Conservation (phyloP, 2,888 invertebrate genomes). For the Drosophila colorata region DNA sequence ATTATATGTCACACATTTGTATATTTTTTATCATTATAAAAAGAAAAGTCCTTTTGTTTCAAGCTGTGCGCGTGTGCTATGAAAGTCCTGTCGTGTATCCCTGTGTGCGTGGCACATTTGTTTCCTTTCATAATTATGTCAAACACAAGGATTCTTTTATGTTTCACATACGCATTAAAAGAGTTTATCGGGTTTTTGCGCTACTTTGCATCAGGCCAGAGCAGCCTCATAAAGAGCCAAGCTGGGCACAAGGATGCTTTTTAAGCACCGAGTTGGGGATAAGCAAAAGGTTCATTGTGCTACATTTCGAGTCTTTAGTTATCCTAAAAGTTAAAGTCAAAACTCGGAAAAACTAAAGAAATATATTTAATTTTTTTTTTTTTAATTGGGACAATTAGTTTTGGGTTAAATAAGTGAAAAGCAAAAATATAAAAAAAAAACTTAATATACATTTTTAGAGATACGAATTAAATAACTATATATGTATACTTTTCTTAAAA, state of each 20-base stretch:
- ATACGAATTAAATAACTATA: no score
- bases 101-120: slow-evolving; percentile 68
- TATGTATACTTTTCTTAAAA: no score
- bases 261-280: slow-evolving; percentile 11
- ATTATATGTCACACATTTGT: slow-evolving; percentile 68
- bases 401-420: no score
- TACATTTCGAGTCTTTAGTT: slow-evolving; percentile 17
- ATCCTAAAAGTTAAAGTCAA: not conserved
- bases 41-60: slow-evolving; percentile 76
- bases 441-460: no score
- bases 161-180: slow-evolving; percentile 48
- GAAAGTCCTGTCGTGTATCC: slow-evolving; percentile 51
- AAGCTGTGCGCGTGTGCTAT: slow-evolving; percentile 56
- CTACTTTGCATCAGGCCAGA: slow-evolving; percentile 33
- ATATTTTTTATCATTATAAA: slow-evolving; percentile 68
- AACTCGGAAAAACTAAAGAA: not conserved
- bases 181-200: slow-evolving; percentile 61
- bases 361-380: no score
- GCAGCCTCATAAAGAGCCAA: slow-evolving; percentile 37
- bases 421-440: no score
- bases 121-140: slow-evolving; percentile 81
- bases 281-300: slow-evolving; percentile 31
- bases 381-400: no score
- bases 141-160: slow-evolving; percentile 79
- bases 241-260: slow-evolving; percentile 19